Conservation (phyloP, 2,113 vertebrate genomes). For the Miniopterus natalensis region DNA sequence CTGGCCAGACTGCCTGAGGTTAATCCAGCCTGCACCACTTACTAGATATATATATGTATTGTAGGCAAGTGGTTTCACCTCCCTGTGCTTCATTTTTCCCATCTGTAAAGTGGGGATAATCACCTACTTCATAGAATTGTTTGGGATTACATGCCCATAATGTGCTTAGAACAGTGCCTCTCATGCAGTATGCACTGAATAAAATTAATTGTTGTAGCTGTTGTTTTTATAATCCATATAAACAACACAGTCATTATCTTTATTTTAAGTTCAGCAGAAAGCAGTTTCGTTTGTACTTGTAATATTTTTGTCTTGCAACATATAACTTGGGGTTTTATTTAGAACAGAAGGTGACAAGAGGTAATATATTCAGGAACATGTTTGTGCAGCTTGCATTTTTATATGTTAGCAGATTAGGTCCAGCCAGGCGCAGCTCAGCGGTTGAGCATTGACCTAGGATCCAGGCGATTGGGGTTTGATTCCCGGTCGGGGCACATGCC, state of each 20-base stretch:
- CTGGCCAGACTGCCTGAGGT: neutral
- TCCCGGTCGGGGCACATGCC: no score
- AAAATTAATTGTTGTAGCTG: neutral
- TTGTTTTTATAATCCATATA: constrained; percentile 30
- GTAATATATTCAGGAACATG: neutral
- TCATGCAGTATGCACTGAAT: neutral
- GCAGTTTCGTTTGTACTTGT: neutral
- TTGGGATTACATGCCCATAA: neutral
- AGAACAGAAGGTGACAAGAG: constrained; percentile 5
- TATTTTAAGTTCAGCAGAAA: constrained; percentile 41
- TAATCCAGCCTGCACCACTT: neutral
- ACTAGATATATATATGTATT: neutral
- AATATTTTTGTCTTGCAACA: neutral
- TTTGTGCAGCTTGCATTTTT: neutral
- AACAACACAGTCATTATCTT: neutral
- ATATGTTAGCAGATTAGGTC: neutral
- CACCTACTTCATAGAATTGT: neutral
- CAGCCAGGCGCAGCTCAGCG: no score
- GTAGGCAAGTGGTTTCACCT: neutral
- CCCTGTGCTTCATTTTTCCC: neutral
- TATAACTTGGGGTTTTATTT: constrained; percentile 42
- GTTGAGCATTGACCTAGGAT: no score
- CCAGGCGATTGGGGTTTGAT: no score
- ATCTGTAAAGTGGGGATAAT: neutral
- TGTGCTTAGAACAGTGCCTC: neutral